phyloP scores from a whole-genome alignment of 2,113 vertebrate genomes.

The Chaetodon trifascialis region DNA sequence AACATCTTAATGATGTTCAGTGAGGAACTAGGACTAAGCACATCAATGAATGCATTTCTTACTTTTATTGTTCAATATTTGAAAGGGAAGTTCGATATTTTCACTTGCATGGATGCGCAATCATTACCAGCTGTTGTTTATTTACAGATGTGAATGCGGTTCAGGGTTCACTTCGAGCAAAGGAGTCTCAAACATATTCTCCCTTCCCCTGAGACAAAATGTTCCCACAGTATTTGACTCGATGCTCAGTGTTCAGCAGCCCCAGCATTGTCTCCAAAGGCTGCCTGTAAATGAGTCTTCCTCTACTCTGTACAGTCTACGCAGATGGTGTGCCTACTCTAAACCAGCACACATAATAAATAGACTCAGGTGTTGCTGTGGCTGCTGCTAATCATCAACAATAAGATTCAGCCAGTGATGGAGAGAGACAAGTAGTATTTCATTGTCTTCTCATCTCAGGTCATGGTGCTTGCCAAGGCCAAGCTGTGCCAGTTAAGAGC shows the following conservation, averaged over 20 bases:
- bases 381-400: conserved; percentile 29
- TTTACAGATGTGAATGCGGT: background rate
- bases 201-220: conserved; percentile 52
- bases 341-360: conserved; percentile 19
- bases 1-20: background rate
- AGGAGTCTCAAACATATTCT: conserved; percentile 17
- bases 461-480: conserved; percentile 32
- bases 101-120: background rate
- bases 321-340: conserved; percentile 11
- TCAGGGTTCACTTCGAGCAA: background rate
- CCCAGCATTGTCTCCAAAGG: conserved; percentile 4
- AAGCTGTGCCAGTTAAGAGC: conserved; percentile 46
- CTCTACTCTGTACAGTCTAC: conserved; percentile 25
- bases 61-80: background rate
- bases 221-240: conserved; percentile 62
- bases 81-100: background rate
- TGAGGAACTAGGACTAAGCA: background rate
- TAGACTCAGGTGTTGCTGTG: conserved; percentile 28
- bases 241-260: conserved; percentile 15
- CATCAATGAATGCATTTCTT: background rate
- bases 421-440: conserved; percentile 13
- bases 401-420: conserved; percentile 28
- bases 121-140: conserved; percentile 19
- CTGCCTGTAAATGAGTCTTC: conserved; percentile 16
- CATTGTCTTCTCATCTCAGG: conserved; percentile 38